These are phyloP conservation scores for Akabosia matsudoensis DNA, from an alignment of 1,140 invertebrate species.

Conservation along the genomic window DNA sequence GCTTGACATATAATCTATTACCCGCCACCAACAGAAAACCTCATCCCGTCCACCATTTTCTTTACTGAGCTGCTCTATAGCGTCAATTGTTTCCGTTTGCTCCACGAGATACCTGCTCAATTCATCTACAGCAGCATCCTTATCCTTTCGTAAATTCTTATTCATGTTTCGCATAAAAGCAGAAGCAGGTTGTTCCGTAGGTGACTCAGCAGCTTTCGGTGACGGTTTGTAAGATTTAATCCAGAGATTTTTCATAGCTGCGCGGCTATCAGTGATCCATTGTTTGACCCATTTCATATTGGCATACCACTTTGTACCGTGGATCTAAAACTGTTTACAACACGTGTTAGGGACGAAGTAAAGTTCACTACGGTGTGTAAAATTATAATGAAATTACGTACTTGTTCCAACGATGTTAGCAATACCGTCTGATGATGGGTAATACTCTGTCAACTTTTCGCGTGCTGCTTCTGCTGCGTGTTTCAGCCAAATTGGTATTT, in stretches of 20 bases:
- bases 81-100: no score
- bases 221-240: slow-evolving; percentile 1
- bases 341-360: background rate
- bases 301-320: background rate
- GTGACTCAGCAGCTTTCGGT: background rate
- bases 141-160: no score
- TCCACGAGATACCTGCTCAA: no score
- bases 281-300: no score
- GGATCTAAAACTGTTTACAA: background rate
- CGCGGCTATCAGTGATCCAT: no score
- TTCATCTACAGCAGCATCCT: no score
- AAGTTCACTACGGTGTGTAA: background rate
- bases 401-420: slow-evolving; percentile 3
- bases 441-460: slow-evolving; percentile 26
- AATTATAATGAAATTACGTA: background rate
- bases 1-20: no score
- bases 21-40: background rate
- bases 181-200: no score
- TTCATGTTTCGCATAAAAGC: no score
- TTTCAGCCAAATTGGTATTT: background rate
- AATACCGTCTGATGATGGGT: slow-evolving; percentile 10
- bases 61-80: no score
- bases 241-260: no score
- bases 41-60: background rate
- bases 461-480: background rate